Evolutionary conservation across 2,797 vertebrate species (phyloP).

Genomic region (Lates japonicus): DNA sequence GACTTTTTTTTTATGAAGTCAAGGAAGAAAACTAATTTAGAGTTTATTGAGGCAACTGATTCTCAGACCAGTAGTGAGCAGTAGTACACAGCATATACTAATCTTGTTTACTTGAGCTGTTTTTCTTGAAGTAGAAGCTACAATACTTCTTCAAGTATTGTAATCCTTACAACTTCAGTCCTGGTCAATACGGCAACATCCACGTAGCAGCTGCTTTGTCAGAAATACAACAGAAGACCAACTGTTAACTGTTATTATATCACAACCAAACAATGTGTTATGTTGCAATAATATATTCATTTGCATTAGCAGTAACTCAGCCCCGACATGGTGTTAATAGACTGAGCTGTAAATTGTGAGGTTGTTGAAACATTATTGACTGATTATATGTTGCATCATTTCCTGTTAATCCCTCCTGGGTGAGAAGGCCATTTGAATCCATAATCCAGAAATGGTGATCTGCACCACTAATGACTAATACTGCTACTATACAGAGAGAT

Average conservation of each 20-base stretch:
- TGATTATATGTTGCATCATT: background rate
- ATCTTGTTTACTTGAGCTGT: background rate
- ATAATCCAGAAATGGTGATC: background rate
- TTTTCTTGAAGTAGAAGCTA: background rate
- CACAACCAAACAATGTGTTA: background rate
- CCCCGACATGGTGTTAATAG: background rate
- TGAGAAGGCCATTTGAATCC: background rate
- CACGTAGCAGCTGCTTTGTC: background rate
- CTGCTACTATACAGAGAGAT: too few relatives aligned
- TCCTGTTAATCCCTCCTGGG: background rate
- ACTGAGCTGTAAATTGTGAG: background rate
- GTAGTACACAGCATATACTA: background rate
- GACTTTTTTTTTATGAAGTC: conserved; percentile 21
- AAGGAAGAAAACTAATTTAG: conserved; percentile 48
- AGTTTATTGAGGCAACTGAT: conserved; percentile 20
- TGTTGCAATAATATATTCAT: background rate
- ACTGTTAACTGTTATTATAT: background rate
- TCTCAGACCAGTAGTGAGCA: background rate
- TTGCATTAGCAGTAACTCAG: background rate
- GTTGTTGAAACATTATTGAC: background rate
- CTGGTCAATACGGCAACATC: background rate
- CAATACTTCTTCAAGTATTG: too few relatives aligned
- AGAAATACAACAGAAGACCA: background rate
- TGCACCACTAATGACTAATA: background rate
- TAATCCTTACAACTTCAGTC: too few relatives aligned